Evolutionary conservation across 1,140 invertebrate species (phyloP), one percentile per base, ranked within the genome.

Genomic region (Pseudomyrmex flavicornis): DNA sequence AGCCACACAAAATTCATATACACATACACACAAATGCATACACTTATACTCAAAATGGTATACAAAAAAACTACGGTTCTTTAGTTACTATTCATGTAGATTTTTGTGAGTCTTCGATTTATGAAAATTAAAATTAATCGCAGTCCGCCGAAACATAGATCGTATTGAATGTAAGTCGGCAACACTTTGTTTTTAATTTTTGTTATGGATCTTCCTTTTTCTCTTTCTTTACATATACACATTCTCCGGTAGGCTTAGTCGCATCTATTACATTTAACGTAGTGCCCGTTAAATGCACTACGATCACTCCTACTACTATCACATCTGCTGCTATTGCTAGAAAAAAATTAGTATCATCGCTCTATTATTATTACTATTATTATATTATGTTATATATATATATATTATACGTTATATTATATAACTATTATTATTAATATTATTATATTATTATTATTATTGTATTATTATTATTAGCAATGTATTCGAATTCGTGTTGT

Each of bases 1-100:
- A 54, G 56, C 44, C 63, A 84, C 54, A 35, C 56, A 15, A 10
- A 12, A 22, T 13, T 4, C 15, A 35, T 13, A 59, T 12, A 10
- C 35, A 68, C 52, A 58, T 44, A 68, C 54, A 35, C 12, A 17
- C 10, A 63, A n/a, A 73, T 46, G 26, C 48, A 35, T 17, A 77
- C 44, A 52, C 68, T 48, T 8, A 17, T 15, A 56, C 48, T 73
- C 48, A 12, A 62, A 84, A 75, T 59, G 74, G 66, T 88, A 85
- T 83, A 88, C 61, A 85, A 35, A 35, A 35, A 35, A 88, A 93
- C 90, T 93, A 93, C 93, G 93, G 93, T 94, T 93, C 90, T 93
- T 94, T 93, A 94, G 93, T 94, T 94, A 94, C 93, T 94, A 94
- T 93, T 92, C 87, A 90, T 84, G 84, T 93, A 93, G 86, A 88